Base-by-base conservation (phyloP, 2,888 invertebrate species). In the Diaprepes abbreviatus region DNA sequence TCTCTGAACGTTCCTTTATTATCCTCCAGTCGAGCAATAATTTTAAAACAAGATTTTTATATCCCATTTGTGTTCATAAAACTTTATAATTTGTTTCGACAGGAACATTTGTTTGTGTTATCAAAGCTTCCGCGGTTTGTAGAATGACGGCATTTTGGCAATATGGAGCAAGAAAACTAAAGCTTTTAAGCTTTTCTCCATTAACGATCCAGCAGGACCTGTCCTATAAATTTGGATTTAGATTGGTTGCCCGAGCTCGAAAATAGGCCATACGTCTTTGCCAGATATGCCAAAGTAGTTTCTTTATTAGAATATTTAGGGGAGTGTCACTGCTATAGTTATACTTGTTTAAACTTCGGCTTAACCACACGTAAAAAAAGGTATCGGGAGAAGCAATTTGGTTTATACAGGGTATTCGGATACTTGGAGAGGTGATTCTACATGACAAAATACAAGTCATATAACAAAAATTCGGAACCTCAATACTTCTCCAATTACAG, bases 141-240 rank as follows among this genome's bases (percentile, higher is more conserved):
- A 28, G 28, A 48, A 48, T 28, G 10, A 9, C 33, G 33, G 33
- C 10, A 33, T 6, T 33, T 10, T 10, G 28, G 28, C 48, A 48
- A 48, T 48, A 24, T 48, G 48, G 28, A 48, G 28, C 48, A 48
- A 48, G 48, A 28, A 48, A 48, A 48, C 48, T 48, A 48, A 48
- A 48, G 48, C 48, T 48, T 48, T 48, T 48, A 48, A 48, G 48
- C 48, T 48, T 28, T 48, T 48, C 14, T 19, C 28, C 12, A 48
- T 28, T 48, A 28, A 48, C 19, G 48, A n/a, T 24, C 48, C 48
- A 48, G 48, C 24, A 48, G 28, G 24, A 19, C 28, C 48, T 48
- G 48, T 48, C 48, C 48, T 48, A 48, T 48, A 48, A 48, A 48
- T 48, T 48, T 28, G 28, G 48, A 48, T 48, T 48, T 28, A 48